Percentiles rank a stretch among this genome's conserved stretches.
These are phyloP conservation scores for Nothoprocta perdicaria DNA, from an alignment of 2,113 vertebrate genomes.

Conservation along the genomic window DNA sequence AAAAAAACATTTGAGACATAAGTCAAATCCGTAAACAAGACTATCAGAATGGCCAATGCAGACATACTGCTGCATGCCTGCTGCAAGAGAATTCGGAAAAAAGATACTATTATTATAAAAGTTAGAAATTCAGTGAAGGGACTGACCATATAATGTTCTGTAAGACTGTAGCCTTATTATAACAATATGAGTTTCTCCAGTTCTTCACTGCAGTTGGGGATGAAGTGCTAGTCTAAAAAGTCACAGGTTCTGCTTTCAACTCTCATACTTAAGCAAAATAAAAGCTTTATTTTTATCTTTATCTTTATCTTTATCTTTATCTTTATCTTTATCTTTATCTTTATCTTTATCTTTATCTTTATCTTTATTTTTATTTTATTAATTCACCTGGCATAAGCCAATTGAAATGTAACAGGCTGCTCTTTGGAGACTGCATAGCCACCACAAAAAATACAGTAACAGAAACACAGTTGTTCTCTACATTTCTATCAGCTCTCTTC, in stretches of 20 bases:
- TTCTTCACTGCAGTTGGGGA: background rate
- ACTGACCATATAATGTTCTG: background rate
- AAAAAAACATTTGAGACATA: background rate
- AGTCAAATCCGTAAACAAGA: background rate
- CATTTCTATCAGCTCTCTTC: background rate
- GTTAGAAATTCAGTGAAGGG: background rate
- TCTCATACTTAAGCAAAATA: background rate
- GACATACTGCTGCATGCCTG: accelerated
- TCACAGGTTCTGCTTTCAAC: background rate
- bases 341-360: accelerated
- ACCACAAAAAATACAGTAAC: background rate
- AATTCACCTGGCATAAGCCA: background rate
- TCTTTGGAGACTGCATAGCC: background rate
- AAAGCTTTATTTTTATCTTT: background rate
- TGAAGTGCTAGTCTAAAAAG: background rate
- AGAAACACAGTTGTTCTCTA: background rate
- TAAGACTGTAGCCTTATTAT: background rate
- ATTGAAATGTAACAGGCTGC: background rate
- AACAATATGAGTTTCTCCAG: background rate
- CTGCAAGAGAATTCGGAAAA: background rate
- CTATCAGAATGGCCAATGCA: background rate
- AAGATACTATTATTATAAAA: background rate
- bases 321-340: background rate
- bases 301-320: accelerated
- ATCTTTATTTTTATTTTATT: background rate